Percentiles rank a stretch among this genome's conserved stretches.
phyloP scores from a whole-genome alignment of 1,140 invertebrate genomes.

The Arion vulgaris region DNA sequence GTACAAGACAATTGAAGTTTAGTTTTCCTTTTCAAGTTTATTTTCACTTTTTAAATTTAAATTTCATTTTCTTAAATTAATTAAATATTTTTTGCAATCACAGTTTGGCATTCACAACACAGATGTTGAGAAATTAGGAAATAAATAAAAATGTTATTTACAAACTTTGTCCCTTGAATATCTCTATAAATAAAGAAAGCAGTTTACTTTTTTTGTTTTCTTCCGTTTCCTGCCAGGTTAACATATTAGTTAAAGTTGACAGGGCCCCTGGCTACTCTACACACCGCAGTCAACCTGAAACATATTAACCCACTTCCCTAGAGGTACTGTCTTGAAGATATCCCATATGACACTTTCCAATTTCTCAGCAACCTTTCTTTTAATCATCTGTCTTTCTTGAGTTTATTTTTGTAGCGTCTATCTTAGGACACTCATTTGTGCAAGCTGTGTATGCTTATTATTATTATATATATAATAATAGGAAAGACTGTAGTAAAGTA shows the following conservation, averaged over 20 bases:
- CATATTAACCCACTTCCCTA: background rate
- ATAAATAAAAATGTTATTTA: too few relatives aligned
- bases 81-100: too few relatives aligned
- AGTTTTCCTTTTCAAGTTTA: too few relatives aligned
- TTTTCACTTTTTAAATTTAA: too few relatives aligned
- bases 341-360: background rate
- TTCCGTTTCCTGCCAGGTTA: slow-evolving; percentile 35
- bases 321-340: slow-evolving; percentile 21
- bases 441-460: too few relatives aligned
- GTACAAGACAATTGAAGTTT: too few relatives aligned
- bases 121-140: too few relatives aligned
- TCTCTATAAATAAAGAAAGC: background rate
- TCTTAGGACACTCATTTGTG: too few relatives aligned
- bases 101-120: too few relatives aligned
- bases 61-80: too few relatives aligned
- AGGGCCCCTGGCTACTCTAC: slow-evolving; percentile 24
- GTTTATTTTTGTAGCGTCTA: too few relatives aligned
- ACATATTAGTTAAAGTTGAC: slow-evolving; percentile 37
- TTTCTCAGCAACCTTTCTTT: background rate
- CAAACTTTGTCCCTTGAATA: background rate
- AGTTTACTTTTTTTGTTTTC: slow-evolving; percentile 16
- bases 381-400: too few relatives aligned
- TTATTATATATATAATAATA: background rate
- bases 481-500: background rate
- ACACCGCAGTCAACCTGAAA: slow-evolving; percentile 3